These are phyloP conservation scores for Mola mola DNA, from an alignment of 2,113 vertebrate species.

Conservation along the genomic window DNA sequence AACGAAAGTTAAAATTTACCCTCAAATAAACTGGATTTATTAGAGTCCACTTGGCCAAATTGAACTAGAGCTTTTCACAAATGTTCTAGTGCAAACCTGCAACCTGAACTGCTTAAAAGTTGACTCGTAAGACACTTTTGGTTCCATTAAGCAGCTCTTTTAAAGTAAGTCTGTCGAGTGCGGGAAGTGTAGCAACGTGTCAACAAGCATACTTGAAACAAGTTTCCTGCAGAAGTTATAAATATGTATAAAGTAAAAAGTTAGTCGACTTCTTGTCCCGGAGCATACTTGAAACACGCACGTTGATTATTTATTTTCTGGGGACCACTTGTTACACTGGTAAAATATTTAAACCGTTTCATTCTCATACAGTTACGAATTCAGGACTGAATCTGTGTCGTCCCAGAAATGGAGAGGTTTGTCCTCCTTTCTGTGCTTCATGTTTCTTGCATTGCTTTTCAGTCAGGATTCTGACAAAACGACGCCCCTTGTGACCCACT, in stretches of 20 bases:
- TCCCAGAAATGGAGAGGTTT: too few relatives aligned
- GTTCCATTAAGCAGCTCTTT: slow-evolving; percentile 7
- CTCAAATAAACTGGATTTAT: background rate
- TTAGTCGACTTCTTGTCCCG: background rate
- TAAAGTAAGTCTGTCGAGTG: slow-evolving; percentile 17
- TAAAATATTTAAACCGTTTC: too few relatives aligned
- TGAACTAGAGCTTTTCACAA: background rate
- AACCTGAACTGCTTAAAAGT: too few relatives aligned
- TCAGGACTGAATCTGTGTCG: too few relatives aligned
- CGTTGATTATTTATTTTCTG: too few relatives aligned
- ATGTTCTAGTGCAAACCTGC: too few relatives aligned
- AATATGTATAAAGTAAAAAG: slow-evolving; percentile 23
- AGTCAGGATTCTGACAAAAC: slow-evolving; percentile 64
- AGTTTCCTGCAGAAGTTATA: slow-evolving; percentile 12
- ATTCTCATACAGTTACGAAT: too few relatives aligned
- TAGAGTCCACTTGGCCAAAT: too few relatives aligned
- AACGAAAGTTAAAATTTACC: too few relatives aligned
- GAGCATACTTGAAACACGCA: slow-evolving; percentile 8
- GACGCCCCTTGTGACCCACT: slow-evolving; percentile 59
- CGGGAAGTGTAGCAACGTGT: slow-evolving; percentile 17
- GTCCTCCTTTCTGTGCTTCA: slow-evolving; percentile 27
- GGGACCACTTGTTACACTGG: too few relatives aligned
- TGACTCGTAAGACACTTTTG: background rate
- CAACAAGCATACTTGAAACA: slow-evolving; percentile 22
- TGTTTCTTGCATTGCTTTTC: slow-evolving; percentile 57